These are phyloP conservation scores for Sarcophaga rosellei DNA, from an alignment of 2,888 invertebrate species.

Conservation along the genomic window DNA sequence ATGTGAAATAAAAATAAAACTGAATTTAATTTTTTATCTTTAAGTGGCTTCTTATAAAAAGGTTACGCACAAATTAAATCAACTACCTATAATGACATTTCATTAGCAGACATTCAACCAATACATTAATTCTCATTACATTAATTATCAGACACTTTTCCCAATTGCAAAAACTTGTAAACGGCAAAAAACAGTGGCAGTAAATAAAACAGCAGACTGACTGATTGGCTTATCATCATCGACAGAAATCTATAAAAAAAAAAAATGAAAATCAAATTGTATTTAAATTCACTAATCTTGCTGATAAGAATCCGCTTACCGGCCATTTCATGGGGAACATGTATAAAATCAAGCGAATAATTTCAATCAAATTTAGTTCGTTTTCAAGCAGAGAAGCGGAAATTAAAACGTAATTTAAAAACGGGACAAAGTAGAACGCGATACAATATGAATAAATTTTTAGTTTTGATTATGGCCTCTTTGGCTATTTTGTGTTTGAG, in stretches of 20 bases:
- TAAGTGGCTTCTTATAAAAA: background rate
- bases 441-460: constrained; percentile 37
- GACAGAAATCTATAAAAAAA: constrained; percentile 18
- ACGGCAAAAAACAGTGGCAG: background rate
- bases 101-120: background rate
- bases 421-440: background rate
- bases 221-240: constrained; percentile 25
- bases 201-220: background rate
- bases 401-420: constrained; percentile 8
- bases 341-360: constrained; percentile 55
- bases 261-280: background rate
- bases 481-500: constrained; percentile 39
- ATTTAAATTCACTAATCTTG: background rate
- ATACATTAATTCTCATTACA: background rate
- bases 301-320: constrained; percentile 22
- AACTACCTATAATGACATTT: constrained; percentile 3
- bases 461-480: background rate
- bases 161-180: constrained; percentile 5
- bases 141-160: constrained; percentile 11
- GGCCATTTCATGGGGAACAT: background rate
- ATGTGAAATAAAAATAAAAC: background rate
- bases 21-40: constrained; percentile 1
- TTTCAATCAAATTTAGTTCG: constrained; percentile 43
- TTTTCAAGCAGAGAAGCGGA: constrained; percentile 41
- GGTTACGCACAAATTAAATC: background rate